Percentiles rank a stretch among this genome's conserved stretches.
phyloP scores from a whole-genome alignment of 2,888 invertebrate species.

The Xiphydria camelus region DNA sequence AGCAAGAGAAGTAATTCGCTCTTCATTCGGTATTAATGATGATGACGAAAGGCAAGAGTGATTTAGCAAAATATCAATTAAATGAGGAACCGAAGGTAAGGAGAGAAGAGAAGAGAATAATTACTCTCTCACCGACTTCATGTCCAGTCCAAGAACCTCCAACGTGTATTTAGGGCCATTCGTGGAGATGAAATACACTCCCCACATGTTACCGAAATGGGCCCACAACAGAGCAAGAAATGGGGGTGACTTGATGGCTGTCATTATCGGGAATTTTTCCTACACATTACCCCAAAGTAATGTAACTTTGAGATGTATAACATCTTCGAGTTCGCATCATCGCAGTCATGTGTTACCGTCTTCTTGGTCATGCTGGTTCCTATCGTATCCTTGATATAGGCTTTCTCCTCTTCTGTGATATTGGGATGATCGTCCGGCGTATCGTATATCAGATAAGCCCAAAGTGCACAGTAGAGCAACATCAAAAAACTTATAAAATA shows the following conservation, averaged over 20 bases:
- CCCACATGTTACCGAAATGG: slow-evolving; percentile 82
- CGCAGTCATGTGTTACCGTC: slow-evolving; percentile 35
- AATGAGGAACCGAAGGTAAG: no score
- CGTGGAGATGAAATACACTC: slow-evolving; percentile 76
- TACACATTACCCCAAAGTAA: no score
- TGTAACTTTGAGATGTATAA: no score
- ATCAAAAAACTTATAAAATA: slow-evolving; percentile 67
- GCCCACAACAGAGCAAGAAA: slow-evolving; percentile 70
- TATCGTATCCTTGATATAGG: slow-evolving; percentile 62
- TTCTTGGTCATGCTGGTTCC: slow-evolving; percentile 48
- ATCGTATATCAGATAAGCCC: slow-evolving; percentile 70
- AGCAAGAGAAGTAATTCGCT: no score
- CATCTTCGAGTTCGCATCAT: no score
- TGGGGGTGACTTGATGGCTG: slow-evolving; percentile 67
- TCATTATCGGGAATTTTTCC: slow-evolving; percentile 69
- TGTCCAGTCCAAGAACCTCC: slow-evolving; percentile 72
- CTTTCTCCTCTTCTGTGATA: slow-evolving; percentile 67
- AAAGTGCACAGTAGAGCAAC: slow-evolving; percentile 63
- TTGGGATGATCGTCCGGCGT: slow-evolving; percentile 67
- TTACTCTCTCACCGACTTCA: slow-evolving; percentile 61
- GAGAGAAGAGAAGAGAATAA: no score
- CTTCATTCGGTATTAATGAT: no score
- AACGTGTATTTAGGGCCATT: slow-evolving; percentile 79
- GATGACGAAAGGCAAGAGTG: no score
- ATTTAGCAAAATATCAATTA: no score